phyloP scores from a whole-genome alignment of 2,113 vertebrate genomes.

The Rhynchomys soricoides region DNA sequence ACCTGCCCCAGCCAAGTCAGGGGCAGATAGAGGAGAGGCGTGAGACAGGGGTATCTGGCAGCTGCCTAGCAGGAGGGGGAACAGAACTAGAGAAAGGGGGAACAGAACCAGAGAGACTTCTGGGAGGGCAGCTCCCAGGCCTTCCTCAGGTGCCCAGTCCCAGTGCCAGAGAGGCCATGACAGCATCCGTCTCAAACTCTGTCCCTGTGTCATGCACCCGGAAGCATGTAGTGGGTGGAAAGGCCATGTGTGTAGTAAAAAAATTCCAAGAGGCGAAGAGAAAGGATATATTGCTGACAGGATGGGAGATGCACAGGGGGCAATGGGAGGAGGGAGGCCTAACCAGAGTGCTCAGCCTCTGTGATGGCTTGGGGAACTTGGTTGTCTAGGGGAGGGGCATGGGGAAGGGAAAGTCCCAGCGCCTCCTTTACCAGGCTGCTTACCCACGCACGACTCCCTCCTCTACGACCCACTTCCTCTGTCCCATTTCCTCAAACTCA shows the following conservation, averaged over 20 bases:
- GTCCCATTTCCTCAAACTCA: background rate
- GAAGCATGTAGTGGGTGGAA: fast-evolving
- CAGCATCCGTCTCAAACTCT: background rate
- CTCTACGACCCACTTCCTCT: slow-evolving; percentile 59
- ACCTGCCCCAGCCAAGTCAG: background rate
- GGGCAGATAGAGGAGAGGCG: background rate
- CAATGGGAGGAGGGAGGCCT: background rate
- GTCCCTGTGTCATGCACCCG: background rate
- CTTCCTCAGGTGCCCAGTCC: background rate
- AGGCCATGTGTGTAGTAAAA: background rate
- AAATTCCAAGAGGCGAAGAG: background rate
- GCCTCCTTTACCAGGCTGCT: background rate
- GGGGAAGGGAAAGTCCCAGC: slow-evolving; percentile 53
- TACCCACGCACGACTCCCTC: background rate
- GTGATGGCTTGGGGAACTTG: background rate
- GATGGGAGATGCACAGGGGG: background rate
- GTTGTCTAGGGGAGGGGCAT: background rate
- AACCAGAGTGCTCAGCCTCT: background rate
- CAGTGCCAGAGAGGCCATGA: background rate
- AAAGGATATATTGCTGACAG: too few species aligned
- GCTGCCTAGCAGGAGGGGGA: background rate
- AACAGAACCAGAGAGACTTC: background rate
- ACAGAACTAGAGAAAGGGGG: background rate
- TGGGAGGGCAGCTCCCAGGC: background rate
- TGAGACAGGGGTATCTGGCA: background rate